A percentile compares a stretch with the other conserved stretches of the same genome.
phyloP scores from a whole-genome alignment of 2,113 vertebrate genomes.

The Aspiorhynchus laticeps region DNA sequence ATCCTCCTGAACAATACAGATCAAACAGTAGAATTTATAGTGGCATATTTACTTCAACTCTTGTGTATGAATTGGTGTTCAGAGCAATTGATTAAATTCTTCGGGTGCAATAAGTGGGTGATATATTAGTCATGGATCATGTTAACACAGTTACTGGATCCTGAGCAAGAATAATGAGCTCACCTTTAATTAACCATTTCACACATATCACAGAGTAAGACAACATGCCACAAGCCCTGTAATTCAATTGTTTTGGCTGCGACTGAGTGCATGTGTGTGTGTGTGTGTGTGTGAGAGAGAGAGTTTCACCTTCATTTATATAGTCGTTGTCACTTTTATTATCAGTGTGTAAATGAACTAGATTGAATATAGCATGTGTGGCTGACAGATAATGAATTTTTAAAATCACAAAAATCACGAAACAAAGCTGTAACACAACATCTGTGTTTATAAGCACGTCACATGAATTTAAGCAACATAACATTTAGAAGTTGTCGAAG shows the following conservation, averaged over 20 bases:
- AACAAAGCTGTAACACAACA: background rate
- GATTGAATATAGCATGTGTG: background rate
- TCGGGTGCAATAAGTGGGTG: constrained; percentile 43
- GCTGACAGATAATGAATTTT: background rate
- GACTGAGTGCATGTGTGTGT: background rate
- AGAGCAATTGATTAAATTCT: constrained; percentile 47
- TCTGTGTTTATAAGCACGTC: constrained; percentile 1
- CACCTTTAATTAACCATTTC: constrained; percentile 47
- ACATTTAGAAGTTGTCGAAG: constrained; percentile 10
- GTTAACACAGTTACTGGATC: constrained; percentile 44
- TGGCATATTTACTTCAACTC: constrained; percentile 42
- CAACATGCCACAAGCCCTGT: constrained; percentile 32
- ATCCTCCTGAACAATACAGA: constrained; percentile 1
- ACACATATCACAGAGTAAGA: constrained; percentile 48
- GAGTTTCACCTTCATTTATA: constrained; percentile 17
- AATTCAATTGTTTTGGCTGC: constrained; percentile 44
- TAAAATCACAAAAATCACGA: background rate
- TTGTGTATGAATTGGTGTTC: constrained; percentile 40
- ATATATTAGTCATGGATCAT: constrained; percentile 49
- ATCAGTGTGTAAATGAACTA: background rate
- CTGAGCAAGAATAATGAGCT: constrained; percentile 52
- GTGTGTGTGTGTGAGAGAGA: too few species aligned
- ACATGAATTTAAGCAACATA: background rate
- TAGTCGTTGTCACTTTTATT: constrained; percentile 7
- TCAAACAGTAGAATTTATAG: constrained; percentile 39